phyloP scores from a whole-genome alignment of 2,888 invertebrate genomes.

The Notodonta ziczac region DNA sequence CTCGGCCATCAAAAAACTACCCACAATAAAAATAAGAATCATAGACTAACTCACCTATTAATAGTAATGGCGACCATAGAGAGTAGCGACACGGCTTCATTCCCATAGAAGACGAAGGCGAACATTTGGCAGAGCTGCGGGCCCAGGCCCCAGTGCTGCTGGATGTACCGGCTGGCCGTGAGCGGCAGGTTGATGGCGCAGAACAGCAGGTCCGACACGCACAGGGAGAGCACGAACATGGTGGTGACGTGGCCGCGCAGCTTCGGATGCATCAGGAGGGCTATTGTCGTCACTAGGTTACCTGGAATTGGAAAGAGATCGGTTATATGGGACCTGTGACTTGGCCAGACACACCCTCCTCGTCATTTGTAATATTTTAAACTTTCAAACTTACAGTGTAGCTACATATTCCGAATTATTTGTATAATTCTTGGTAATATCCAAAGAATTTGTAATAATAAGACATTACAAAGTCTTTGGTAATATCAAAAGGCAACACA shows the following conservation, averaged over 20 bases:
- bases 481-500: too few relatives aligned
- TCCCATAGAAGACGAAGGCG: conserved; percentile 95
- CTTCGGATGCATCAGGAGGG: conserved; percentile 90
- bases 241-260: conserved; percentile 93
- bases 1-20: too few relatives aligned
- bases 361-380: too few relatives aligned
- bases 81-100: conserved; percentile 93
- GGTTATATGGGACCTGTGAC: neutral
- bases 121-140: conserved; percentile 91
- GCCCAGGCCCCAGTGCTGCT: conserved; percentile 92
- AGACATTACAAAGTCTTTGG: too few relatives aligned
- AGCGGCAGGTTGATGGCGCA: conserved; percentile 93
- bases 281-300: conserved; percentile 92
- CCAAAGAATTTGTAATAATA: too few relatives aligned
- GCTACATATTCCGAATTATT: too few relatives aligned
- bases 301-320: conserved; percentile 82
- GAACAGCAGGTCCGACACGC: conserved; percentile 94
- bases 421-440: too few relatives aligned
- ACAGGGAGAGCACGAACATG: conserved; percentile 93
- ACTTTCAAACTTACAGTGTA: too few relatives aligned
- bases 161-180: conserved; percentile 92
- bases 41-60: conserved; percentile 87
- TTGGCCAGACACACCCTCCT: too few relatives aligned
- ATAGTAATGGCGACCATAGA: conserved; percentile 96
- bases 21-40: too few relatives aligned